phyloP scores from a whole-genome alignment of 1,140 invertebrate genomes.

The Scaptomyza graminum region DNA sequence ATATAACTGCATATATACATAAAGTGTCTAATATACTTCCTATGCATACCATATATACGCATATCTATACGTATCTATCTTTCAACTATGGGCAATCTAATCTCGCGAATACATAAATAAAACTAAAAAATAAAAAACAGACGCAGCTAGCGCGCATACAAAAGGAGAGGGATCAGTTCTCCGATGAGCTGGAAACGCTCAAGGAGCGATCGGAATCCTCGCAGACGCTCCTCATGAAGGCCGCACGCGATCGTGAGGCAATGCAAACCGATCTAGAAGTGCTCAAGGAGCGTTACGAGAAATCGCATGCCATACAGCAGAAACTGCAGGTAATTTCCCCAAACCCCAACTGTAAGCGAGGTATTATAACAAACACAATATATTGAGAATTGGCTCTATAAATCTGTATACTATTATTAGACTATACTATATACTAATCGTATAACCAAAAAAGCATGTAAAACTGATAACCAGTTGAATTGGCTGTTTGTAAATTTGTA shows the following conservation, averaged over 20 bases:
- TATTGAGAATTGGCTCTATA: slow-evolving; percentile 39
- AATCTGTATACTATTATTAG: slow-evolving; percentile 25
- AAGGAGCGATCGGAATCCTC: slow-evolving; percentile 92
- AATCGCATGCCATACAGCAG: slow-evolving; percentile 91
- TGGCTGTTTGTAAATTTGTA: slow-evolving; percentile 82
- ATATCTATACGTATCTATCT: slow-evolving; percentile 62
- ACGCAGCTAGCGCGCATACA: slow-evolving; percentile 90
- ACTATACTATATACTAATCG: slow-evolving; percentile 36
- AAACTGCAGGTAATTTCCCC: slow-evolving; percentile 89
- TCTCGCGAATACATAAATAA: slow-evolving; percentile 12
- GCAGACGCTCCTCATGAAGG: slow-evolving; percentile 91
- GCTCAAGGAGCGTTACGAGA: slow-evolving; percentile 94
- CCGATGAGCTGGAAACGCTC: slow-evolving; percentile 91
- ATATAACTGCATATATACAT: slow-evolving; percentile 14
- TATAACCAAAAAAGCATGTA: slow-evolving; percentile 64
- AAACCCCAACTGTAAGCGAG: slow-evolving; percentile 15
- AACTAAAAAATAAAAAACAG: slow-evolving; percentile 79
- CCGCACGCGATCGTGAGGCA: slow-evolving; percentile 93
- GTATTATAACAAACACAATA: slow-evolving; percentile 11
- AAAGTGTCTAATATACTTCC: slow-evolving; percentile 45
- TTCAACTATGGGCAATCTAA: slow-evolving; percentile 60
- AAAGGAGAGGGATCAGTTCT: slow-evolving; percentile 93
- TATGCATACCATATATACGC: slow-evolving; percentile 59
- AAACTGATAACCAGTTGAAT: slow-evolving; percentile 73
- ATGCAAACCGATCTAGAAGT: slow-evolving; percentile 93